These are phyloP conservation scores for Neoarius graeffei DNA, from an alignment of 2,113 vertebrate species.

Conservation along the genomic window DNA sequence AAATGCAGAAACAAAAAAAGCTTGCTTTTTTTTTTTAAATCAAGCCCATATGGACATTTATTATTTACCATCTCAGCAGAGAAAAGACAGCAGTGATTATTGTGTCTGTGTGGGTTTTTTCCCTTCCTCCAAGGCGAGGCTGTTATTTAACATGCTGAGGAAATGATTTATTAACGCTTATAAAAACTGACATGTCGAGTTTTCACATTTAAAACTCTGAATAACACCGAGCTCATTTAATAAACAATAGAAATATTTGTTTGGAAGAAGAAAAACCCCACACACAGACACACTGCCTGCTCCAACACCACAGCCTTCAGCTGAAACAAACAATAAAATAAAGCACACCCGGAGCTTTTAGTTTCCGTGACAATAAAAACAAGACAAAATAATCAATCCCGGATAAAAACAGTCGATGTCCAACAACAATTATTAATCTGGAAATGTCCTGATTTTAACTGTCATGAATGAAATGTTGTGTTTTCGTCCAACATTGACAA, in stretches of 20 bases:
- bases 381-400: background rate
- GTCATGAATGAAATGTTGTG: background rate
- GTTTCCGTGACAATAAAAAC: background rate
- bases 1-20: no score
- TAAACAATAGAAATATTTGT: background rate
- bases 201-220: no score
- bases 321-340: constrained; percentile 19
- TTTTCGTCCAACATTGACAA: background rate
- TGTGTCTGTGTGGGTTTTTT: no score
- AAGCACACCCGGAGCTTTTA: constrained; percentile 7
- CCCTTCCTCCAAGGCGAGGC: no score
- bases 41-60: no score
- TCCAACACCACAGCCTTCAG: background rate
- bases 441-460: no score
- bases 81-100: background rate
- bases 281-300: background rate
- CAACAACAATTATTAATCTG: background rate
- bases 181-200: background rate
- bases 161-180: background rate
- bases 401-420: background rate
- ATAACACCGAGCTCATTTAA: background rate
- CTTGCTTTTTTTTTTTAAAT: no score
- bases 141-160: background rate
- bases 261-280: background rate
- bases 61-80: background rate